Evolutionary conservation across 2,113 vertebrate species (phyloP), one percentile per base, ranked within the genome.

Genomic region (Cottus gobio): DNA sequence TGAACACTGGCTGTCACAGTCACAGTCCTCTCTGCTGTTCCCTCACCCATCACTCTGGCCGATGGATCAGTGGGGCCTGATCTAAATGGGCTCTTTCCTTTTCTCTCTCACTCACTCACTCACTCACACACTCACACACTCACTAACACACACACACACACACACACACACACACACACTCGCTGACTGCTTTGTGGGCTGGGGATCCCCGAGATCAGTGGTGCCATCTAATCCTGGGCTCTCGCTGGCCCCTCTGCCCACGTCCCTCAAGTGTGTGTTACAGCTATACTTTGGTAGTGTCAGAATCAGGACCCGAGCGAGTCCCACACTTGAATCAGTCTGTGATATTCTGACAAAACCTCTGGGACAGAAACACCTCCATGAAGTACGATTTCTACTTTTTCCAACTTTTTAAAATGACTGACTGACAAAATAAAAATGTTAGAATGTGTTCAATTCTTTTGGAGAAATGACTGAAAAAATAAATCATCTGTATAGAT

Each of bases 1-100:
- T 91, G 89, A 93, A 89, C 89, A 72, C 62, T 56, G 82, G 66
- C 87, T 80, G 83, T 87, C 85, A 85, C 82, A 79, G 85, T 77
- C 77, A 22, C 75, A 31, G 80, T 79, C 69, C 81, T 74, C 71
- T 80, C 64, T 66, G 66, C 83, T 78, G 75, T 71, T 84, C 79
- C 84, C 80, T 85, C 58, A 62, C 31, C 82, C 75, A 60, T 91
- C 86, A 82, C 63, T 90, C 75, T 61, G 69, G 79, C 72, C 61
- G 42, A 84, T 70, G 70, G 88, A 85, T 88, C 83, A 75, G 76
- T 52, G 36, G 34, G 48, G 68, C 36, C 68, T 36, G 54, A 83
- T 87, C 81, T 86, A 85, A 91, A 88, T 75, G 58, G 76, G 73
- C 69, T 86, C 68, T 66, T 71, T 48, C 28, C 70, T 74, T 77